Evolutionary conservation across 2,888 invertebrate species (phyloP), one percentile per base, ranked within the genome.

Genomic region (Macrophya annulata): DNA sequence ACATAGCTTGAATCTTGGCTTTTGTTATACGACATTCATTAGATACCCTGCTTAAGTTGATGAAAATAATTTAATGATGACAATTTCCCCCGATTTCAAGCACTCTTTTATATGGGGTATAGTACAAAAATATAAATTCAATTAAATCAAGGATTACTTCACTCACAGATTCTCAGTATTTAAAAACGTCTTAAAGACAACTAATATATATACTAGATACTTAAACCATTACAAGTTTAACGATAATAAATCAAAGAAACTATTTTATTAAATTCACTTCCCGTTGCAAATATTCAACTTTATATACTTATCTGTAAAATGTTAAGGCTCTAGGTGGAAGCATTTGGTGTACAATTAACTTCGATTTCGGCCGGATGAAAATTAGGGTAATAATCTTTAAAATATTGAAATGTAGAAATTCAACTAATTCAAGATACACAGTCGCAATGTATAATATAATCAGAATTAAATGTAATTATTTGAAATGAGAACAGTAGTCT

Each of bases 241-340:
- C 62, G 62, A 59, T 81, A 62, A 81, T 81, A 62, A 81, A 81
- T 43, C 21, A 62, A 43, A 25, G 62, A 62, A 43, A 62, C 81
- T 62, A 81, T 62, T 62, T 74, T 85, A 88, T 86, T 85, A 85
- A 72, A 86, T 88, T 89, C 79, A 89, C 88, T 87, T 65, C 65
- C 65, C 85, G 65, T 85, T 79, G 85, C 65, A 79, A 85, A 85
- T 85, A 85, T 85, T 84, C 84, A 84, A 84, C 84, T 76, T 74
- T 62, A 55, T 81, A 81, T 79, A 40, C 86, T 87, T 89, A 88
- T 82, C 86, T 87, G 87, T 87, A 87, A 86, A 87, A 86, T 86
- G 86, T 62, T 25, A 92, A 90, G 90, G 92, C 89, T 90, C 84
- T 89, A 91, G 90, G 90, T 92, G 92, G 91, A 92, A 92, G 91